Conservation (phyloP, 2,797 vertebrate genomes). For the Alfaro cultratus region DNA sequence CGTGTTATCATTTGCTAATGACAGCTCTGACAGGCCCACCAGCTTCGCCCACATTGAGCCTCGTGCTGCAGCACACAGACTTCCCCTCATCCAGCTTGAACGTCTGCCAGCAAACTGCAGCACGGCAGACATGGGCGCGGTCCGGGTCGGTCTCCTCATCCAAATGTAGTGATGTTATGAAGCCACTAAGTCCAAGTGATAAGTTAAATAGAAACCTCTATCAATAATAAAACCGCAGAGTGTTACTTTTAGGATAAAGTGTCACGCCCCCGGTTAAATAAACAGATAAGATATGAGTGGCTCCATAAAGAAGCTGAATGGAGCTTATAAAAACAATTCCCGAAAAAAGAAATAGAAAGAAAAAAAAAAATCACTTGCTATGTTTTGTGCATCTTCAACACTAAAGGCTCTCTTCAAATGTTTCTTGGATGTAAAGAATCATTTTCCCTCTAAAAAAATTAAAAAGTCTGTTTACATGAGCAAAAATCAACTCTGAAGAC, state of each 20-base stretch:
- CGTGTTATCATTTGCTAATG: not conserved
- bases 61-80: conserved; percentile 8
- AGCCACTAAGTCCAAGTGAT: not conserved
- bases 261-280: not conserved
- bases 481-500: not conserved
- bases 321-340: not conserved
- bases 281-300: not conserved
- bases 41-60: conserved; percentile 25
- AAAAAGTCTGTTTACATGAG: not conserved
- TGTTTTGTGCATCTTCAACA: not conserved
- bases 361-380: not conserved
- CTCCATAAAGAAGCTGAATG: not conserved
- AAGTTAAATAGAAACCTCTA: not conserved
- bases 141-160: not conserved
- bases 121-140: conserved; percentile 67
- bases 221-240: conserved; percentile 1
- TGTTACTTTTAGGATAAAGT: not conserved
- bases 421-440: not conserved
- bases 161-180: not conserved
- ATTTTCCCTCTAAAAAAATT: not conserved
- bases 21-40: conserved; percentile 2
- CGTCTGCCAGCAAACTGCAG: conserved; percentile 65
- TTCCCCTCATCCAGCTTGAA: conserved; percentile 35
- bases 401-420: not conserved
- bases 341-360: not conserved